These are phyloP conservation scores for Tetramorium parvispinum DNA, from an alignment of 1,140 invertebrate genomes.

Conservation along the genomic window DNA sequence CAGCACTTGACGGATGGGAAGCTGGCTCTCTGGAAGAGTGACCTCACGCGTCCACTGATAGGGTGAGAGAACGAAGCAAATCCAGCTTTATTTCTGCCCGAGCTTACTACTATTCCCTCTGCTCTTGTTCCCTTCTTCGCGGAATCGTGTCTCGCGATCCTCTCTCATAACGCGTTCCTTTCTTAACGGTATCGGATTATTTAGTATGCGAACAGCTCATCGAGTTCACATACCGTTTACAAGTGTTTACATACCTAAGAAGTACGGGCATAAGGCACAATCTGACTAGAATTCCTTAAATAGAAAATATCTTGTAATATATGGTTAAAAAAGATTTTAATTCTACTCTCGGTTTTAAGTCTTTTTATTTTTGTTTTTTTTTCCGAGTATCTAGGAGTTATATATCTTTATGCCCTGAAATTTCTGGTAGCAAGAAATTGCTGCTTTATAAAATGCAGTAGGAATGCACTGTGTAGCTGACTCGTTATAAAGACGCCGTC, in stretches of 20 bases:
- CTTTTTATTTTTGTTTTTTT: neutral
- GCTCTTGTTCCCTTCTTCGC: neutral
- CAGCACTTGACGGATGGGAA: constrained; percentile 85
- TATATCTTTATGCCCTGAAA: neutral
- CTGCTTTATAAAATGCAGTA: neutral
- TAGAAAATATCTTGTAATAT: neutral
- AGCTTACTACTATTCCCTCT: neutral
- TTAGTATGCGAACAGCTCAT: constrained; percentile 8
- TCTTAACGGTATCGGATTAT: constrained; percentile 53
- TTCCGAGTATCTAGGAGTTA: neutral
- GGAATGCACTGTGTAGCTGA: constrained; percentile 34
- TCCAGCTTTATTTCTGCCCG: constrained; percentile 46
- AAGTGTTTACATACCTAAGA: neutral
- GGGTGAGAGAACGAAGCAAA: constrained; percentile 77
- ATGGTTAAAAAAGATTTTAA: neutral
- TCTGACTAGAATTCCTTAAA: neutral
- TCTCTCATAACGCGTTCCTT: constrained; percentile 10
- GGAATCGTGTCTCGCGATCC: constrained; percentile 22
- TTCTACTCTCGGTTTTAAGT: neutral
- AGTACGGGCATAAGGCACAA: neutral
- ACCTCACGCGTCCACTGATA: constrained; percentile 80
- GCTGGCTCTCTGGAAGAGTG: constrained; percentile 83
- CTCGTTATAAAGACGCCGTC: constrained; percentile 15
- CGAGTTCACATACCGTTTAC: constrained; percentile 3
- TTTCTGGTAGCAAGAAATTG: neutral